Base-by-base conservation (phyloP, 2,113 vertebrate genomes). In the Xyrauchen texanus region DNA sequence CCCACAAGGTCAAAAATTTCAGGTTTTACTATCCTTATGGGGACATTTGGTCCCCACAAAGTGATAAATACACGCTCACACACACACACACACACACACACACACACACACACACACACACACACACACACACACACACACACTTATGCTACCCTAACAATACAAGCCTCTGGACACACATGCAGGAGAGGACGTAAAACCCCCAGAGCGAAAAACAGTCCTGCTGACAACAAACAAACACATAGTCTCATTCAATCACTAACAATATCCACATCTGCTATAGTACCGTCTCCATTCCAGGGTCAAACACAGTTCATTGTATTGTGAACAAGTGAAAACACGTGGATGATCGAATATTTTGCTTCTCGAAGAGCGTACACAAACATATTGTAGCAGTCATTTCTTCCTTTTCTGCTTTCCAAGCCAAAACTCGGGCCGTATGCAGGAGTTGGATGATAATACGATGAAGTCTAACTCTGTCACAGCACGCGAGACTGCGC, bases 201-300 rank as follows among this genome's bases (percentile, higher is more conserved):
- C 86, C 86, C 88, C 15, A 11, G 42, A 88, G 75, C 49, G 84
- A 88, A 89, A 89, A 90, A 90, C 90, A 92, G 88, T 88, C 90
- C 90, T 85, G 87, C 78, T 83, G 84, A 88, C 87, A 89, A 90
- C 88, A 90, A 90, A 91, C 88, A 72, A 67, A 73, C 42, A 62
- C 21, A 66, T 8, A 52, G 72, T 34, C 16, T 63, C 60, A 63
- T n/a, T 63, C 72, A 74, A 63, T 74, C 12, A 11, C 58, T 51
- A 21, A 34, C 72, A 74, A 74, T 74, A 63, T 74, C 71, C 58
- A 74, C 71, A 74, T 74, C 72, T 74, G 72, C 68, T 71, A 6
- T 8, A n/a, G 52, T 8, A 34, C 7, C 8, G 68, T 60, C 46
- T 63, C 70, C 70, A 73, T 73, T 61, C 55, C 53, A 16, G 58